Base-by-base conservation (phyloP, 2,888 invertebrate species). In the Ethmia dodecea region DNA sequence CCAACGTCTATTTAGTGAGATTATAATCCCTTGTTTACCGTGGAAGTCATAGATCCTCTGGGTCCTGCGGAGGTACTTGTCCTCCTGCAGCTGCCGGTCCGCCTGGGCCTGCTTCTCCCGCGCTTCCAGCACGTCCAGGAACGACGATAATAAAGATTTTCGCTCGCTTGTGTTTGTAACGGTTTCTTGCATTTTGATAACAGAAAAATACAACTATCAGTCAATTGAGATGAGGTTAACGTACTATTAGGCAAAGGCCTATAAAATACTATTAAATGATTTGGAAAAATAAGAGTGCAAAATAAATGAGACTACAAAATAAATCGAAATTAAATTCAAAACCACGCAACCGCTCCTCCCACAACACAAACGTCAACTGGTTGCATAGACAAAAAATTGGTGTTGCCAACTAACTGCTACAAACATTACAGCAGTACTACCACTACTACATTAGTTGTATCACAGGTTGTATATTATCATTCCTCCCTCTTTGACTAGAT, bases 41-140 rank as follows among this genome's bases (percentile, higher is more conserved):
- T 84, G 83, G 43, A 76, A 81, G 49, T 86, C 86, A 46, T 80
- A 80, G 35, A 86, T 84, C 53, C 69, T 72, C 47, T 86, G 86
- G 3, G 83, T 78, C 45, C 84, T 72, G 31, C 76, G 59, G 28
- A 80, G 49, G 46, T 78, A 81, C 45, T 79, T 79, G 42, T 84
- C 80, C 47, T 86, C 83, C 42, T 78, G 80, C 14, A 84, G 63
- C 48, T 78, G 75, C 33, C 79, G 62, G 31, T 80, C 79, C 8
- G 65, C 65, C 38, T 75, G 70, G 11, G 66, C 73, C 43, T 80
- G 75, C 45, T 70, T 72, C 38, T 83, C 77, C 39, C 68, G 61
- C 16, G 72, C 70, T 42, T 86, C 86, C 43, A 84, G 48, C 34
- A 78, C 70, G 37, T 84, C 81, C 52, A 86, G 55, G 42, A 79